phyloP scores from a whole-genome alignment of 2,888 invertebrate species.

The Idaea dimidiata region DNA sequence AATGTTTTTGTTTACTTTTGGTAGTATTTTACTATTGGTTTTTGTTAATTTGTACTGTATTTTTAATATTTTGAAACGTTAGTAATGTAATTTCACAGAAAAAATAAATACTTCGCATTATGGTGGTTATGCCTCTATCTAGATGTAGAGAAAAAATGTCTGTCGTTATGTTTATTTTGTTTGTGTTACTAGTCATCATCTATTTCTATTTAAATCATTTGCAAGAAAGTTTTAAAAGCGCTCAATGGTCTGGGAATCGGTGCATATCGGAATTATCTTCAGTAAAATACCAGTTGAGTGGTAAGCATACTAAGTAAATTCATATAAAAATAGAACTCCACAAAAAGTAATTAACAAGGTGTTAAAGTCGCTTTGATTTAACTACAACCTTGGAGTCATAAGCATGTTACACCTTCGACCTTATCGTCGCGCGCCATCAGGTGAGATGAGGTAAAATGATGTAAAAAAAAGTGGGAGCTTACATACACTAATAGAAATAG shows the following conservation, averaged over 20 bases:
- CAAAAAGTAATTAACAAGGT: no score
- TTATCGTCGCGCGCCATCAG: no score
- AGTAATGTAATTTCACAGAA: neutral
- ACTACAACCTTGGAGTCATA: no score
- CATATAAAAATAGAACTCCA: neutral
- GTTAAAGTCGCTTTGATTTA: no score
- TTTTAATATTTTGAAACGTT: neutral
- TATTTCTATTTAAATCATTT: constrained; percentile 54
- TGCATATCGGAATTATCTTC: constrained; percentile 61
- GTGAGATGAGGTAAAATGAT: no score
- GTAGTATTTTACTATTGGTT: no score
- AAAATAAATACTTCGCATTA: neutral
- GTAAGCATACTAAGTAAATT: constrained; percentile 30
- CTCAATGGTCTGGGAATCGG: constrained; percentile 49
- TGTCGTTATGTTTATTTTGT: constrained; percentile 26
- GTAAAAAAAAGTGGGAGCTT: no score
- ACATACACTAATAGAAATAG: no score
- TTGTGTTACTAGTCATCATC: constrained; percentile 36
- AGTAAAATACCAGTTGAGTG: constrained; percentile 62
- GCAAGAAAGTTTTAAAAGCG: constrained; percentile 47
- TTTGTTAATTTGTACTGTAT: neutral
- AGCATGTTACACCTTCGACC: no score
- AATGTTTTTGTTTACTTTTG: no score
- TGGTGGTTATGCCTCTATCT: neutral
- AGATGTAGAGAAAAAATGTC: constrained; percentile 7